A percentile compares a stretch with the other conserved stretches of the same genome.
Conservation (phyloP, 1,140 invertebrate species). For the Yoshiicerus persimilis region DNA sequence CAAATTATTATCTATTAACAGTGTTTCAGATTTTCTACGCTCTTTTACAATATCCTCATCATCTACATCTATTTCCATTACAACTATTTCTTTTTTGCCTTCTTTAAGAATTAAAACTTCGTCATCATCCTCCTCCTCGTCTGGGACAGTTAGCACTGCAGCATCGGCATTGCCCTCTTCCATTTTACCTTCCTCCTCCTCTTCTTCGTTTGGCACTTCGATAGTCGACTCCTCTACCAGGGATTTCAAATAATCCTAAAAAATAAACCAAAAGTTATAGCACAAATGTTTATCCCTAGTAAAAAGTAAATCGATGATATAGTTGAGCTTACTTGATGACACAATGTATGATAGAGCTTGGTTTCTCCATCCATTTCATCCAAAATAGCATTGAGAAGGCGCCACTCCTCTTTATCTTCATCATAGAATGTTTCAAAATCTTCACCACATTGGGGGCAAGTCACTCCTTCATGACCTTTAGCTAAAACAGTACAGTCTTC, state of each 20-base stretch:
- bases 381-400: conserved; percentile 77
- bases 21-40: conserved; percentile 32
- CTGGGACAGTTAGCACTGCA: conserved; percentile 30
- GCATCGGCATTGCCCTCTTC: conserved; percentile 49
- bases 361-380: conserved; percentile 60
- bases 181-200: conserved; percentile 16
- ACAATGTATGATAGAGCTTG: conserved; percentile 85
- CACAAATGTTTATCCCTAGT: neutral
- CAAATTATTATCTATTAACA: conserved; percentile 22
- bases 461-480: conserved; percentile 59
- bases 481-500: conserved; percentile 63
- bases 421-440: conserved; percentile 91
- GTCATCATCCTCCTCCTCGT: conserved; percentile 54
- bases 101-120: conserved; percentile 52
- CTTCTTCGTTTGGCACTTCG: neutral
- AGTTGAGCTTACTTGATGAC: conserved; percentile 77
- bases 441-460: conserved; percentile 87
- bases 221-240: conserved; percentile 41
- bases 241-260: conserved; percentile 41
- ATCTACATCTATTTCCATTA: conserved; percentile 47
- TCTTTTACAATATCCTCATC: conserved; percentile 43
- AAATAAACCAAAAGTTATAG: neutral
- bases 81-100: conserved; percentile 50
- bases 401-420: conserved; percentile 95
- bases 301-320: no score